phyloP scores from a whole-genome alignment of 2,797 vertebrate genomes.

The Rhinophrynus dorsalis region DNA sequence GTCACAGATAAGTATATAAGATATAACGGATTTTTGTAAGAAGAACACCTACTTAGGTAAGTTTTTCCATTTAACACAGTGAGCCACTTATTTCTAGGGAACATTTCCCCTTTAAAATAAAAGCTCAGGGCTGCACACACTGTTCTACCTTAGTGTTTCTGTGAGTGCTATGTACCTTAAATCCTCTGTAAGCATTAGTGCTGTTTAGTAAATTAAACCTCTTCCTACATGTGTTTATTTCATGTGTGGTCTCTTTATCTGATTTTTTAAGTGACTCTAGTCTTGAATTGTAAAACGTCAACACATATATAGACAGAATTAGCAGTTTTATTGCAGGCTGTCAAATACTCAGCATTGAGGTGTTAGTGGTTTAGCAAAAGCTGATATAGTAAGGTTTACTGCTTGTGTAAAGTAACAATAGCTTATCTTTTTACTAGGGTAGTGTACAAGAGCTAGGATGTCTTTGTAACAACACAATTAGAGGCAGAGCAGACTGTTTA shows the following conservation, averaged over 20 bases:
- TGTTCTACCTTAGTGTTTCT: no score
- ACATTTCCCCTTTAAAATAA: no score
- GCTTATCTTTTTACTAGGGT: not conserved
- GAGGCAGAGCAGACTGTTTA: slow-evolving; percentile 50
- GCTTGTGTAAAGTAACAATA: not conserved
- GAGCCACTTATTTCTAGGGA: no score
- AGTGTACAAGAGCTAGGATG: not conserved
- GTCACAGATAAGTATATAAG: no score
- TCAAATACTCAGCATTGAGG: not conserved
- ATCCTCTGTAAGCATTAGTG: no score
- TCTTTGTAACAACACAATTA: slow-evolving; percentile 1
- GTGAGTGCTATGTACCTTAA: no score
- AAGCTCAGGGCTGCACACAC: no score
- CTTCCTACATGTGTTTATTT: not conserved
- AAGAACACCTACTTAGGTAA: no score
- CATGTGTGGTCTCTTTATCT: slow-evolving; percentile 2
- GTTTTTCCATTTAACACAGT: no score
- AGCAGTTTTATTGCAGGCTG: not conserved
- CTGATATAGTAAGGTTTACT: not conserved
- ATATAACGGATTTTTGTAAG: no score
- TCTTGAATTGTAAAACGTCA: not conserved
- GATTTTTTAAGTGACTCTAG: not conserved
- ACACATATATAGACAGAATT: not conserved
- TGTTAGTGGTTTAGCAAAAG: not conserved
- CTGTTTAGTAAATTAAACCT: not conserved